phyloP scores from a whole-genome alignment of 1,140 invertebrate species.

The Matsumurasca onukii region DNA sequence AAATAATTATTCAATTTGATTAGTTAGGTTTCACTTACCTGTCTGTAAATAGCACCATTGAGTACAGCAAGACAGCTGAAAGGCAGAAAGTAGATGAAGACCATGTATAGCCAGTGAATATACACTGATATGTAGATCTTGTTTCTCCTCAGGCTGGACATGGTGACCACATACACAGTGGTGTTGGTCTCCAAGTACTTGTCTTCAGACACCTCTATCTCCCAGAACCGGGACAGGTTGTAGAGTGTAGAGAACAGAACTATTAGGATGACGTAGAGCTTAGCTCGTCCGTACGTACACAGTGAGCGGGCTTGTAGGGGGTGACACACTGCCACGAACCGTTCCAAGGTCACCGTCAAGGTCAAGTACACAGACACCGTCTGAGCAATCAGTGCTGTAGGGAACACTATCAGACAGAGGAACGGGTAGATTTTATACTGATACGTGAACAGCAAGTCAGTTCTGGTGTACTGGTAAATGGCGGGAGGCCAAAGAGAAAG shows the following conservation, averaged over 20 bases:
- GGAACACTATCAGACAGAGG: slow-evolving; percentile 81
- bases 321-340: slow-evolving; percentile 96
- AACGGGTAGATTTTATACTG: slow-evolving; percentile 77
- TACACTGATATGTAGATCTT: slow-evolving; percentile 80
- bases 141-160: slow-evolving; percentile 69
- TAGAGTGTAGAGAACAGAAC: slow-evolving; percentile 81
- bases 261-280: slow-evolving; percentile 81
- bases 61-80: slow-evolving; percentile 81
- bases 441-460: slow-evolving; percentile 71
- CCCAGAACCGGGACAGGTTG: slow-evolving; percentile 73
- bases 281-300: slow-evolving; percentile 87
- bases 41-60: slow-evolving; percentile 85
- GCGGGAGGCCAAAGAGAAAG: slow-evolving; percentile 84
- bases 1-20: too few species aligned
- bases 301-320: slow-evolving; percentile 83
- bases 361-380: slow-evolving; percentile 95
- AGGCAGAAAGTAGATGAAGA: slow-evolving; percentile 90
- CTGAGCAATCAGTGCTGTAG: slow-evolving; percentile 83
- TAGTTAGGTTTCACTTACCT: too few species aligned
- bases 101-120: slow-evolving; percentile 89
- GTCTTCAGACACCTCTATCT: slow-evolving; percentile 44
- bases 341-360: slow-evolving; percentile 91
- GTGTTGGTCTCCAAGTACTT: slow-evolving; percentile 52
- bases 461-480: slow-evolving; percentile 78
- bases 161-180: slow-evolving; percentile 67